These are phyloP conservation scores for Enoplosus armatus DNA, from an alignment of 2,797 vertebrate genomes.

Conservation along the genomic window DNA sequence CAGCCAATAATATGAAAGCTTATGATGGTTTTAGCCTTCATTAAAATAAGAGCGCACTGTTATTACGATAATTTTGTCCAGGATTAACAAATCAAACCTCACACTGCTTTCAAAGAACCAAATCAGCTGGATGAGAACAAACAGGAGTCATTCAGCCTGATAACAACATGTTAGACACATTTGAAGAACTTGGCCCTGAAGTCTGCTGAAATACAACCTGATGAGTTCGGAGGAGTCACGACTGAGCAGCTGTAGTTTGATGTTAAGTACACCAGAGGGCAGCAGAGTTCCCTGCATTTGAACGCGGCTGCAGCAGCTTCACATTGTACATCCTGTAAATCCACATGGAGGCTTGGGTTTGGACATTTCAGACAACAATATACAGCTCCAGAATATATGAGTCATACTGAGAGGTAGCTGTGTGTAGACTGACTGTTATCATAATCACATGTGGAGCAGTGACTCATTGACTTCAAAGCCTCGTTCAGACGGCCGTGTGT, in stretches of 20 bases:
- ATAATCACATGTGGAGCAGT: neutral
- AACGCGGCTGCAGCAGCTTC: neutral
- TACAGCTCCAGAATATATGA: neutral
- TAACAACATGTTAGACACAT: no score
- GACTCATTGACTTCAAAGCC: neutral
- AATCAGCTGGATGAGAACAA: no score
- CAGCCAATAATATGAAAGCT: no score
- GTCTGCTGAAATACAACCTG: neutral
- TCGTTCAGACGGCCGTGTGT: neutral
- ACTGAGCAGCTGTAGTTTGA: conserved; percentile 8
- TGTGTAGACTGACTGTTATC: neutral
- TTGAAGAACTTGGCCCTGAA: no score
- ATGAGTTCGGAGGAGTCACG: conserved; percentile 2
- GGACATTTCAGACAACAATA: neutral
- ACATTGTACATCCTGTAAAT: no score
- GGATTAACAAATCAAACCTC: no score
- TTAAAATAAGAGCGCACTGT: no score
- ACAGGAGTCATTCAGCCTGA: no score
- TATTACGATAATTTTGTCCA: no score
- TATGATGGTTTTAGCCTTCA: no score
- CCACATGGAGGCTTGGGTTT: neutral
- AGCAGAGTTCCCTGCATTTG: conserved; percentile 18
- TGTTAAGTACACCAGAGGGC: neutral
- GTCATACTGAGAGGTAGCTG: neutral
- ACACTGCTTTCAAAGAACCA: no score